A percentile compares a stretch with the other conserved stretches of the same genome.
Evolutionary conservation across 2,797 vertebrate genomes (phyloP).

Genomic region (Sebastiscus albofasciatus): DNA sequence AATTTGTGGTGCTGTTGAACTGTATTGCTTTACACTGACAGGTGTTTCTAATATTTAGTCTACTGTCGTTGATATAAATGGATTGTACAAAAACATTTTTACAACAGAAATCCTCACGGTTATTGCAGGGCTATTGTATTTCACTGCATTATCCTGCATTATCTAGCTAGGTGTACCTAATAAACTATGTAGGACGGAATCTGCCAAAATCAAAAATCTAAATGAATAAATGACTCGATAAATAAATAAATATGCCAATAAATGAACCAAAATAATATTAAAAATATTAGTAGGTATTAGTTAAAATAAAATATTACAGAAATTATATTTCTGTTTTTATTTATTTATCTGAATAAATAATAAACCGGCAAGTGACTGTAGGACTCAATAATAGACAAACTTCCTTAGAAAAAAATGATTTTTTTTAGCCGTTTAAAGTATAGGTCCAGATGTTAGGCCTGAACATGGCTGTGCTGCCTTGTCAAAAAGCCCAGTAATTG

Average conservation of each 20-base stretch:
- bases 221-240: too few relatives aligned
- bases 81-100: not conserved
- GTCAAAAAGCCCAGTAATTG: too few relatives aligned
- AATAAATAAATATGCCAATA: too few relatives aligned
- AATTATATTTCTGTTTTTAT: too few relatives aligned
- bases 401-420: too few relatives aligned
- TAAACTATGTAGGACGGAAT: not conserved
- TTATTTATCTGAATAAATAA: not conserved
- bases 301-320: fast-evolving
- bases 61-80: not conserved
- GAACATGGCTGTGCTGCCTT: not conserved
- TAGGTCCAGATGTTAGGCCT: not conserved
- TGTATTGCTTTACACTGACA: not conserved
- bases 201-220: fast-evolving
- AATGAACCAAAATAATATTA: too few relatives aligned
- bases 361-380: not conserved
- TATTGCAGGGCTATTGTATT: too few relatives aligned
- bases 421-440: not conserved
- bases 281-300: too few relatives aligned
- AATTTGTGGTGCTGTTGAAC: not conserved
- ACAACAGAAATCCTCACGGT: not conserved
- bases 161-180: not conserved
- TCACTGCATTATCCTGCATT: too few relatives aligned
- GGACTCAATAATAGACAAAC: not conserved
- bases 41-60: not conserved